Base-by-base conservation (phyloP, 1,140 invertebrate species). In the Pseudomyrmex dendroicus region DNA sequence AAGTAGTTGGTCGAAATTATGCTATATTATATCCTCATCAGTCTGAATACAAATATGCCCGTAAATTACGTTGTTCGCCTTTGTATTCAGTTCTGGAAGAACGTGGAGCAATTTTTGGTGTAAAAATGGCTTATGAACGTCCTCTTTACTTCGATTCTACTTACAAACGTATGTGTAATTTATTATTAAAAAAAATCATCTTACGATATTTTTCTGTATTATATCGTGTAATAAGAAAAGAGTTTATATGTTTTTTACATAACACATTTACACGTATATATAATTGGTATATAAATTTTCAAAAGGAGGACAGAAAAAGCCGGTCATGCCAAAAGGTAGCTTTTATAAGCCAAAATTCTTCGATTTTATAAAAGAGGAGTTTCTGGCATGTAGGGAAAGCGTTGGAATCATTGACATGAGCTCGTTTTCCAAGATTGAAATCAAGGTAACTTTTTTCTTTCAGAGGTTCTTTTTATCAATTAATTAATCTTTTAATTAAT, bases 41-140 rank as follows among this genome's bases (percentile, higher is more conserved):
- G 90, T 95, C 94, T 77, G 96, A 96, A 88, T 97, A 96, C 86
- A 95, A 96, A 89, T 96, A 96, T 86, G 96, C 96, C 15, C 93
- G 97, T 66, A 96, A 97, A 89, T 90, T 98, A 22, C 93, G 97
- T 59, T 97, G 96, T 90, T 97, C 97, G 2, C 97, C 97, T 8
- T 95, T 98, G 17, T 97, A 97, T 92, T 96, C 97, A 17, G 95
- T 97, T 48, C 92, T 97, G n/a, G 96, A 97, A 94, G 95, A 95
- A 72, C 95, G 95, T 62, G 97, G 97, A 1, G 97, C 97, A 15
- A 95, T 97, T 54, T 98, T 98, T 95, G 97, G 96, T 35, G 97
- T 97, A 83, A 97, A 96, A 90, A 98, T 98, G 96, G 97, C 97
- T n/a, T 98, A 97, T 90, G 97, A 98, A 92, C 93, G 97, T 88